phyloP scores from a whole-genome alignment of 1,140 invertebrate species.

The Temnothorax longispinosus region DNA sequence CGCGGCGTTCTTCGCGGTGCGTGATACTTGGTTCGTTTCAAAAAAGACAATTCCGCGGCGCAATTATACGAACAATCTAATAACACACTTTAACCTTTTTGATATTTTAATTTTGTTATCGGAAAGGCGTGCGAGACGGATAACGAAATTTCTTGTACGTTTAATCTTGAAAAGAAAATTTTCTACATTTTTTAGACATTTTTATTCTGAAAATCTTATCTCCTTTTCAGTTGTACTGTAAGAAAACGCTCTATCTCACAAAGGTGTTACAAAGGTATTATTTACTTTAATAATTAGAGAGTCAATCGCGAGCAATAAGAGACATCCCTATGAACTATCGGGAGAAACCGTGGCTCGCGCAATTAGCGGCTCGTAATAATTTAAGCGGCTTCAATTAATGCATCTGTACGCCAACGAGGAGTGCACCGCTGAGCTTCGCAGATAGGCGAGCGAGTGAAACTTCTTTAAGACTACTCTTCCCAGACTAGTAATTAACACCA shows the following conservation, averaged over 20 bases:
- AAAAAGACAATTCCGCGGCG: neutral
- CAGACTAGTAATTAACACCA: conserved; percentile 63
- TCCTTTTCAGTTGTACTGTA: neutral
- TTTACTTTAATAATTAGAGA: conserved; percentile 32
- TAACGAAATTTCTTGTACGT: neutral
- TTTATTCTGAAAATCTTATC: neutral
- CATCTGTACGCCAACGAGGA: conserved; percentile 71
- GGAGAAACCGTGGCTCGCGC: conserved; percentile 71
- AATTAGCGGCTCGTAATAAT: conserved; percentile 84
- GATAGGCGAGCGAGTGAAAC: conserved; percentile 33
- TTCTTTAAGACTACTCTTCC: conserved; percentile 23
- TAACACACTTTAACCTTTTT: neutral
- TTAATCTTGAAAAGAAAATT: neutral
- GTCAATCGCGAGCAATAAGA: conserved; percentile 23
- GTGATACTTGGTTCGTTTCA: neutral
- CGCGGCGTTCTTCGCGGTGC: neutral
- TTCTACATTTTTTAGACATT: neutral
- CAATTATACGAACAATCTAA: conserved; percentile 17
- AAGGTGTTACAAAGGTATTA: neutral
- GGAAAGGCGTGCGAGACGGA: neutral
- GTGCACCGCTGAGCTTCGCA: conserved; percentile 30
- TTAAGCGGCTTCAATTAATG: conserved; percentile 83
- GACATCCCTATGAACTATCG: conserved; percentile 32
- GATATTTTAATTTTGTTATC: conserved; percentile 13
- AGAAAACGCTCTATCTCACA: neutral